Evolutionary conservation across 2,113 vertebrate genomes (phyloP).

Genomic region (Rhinichthys klamathensis): DNA sequence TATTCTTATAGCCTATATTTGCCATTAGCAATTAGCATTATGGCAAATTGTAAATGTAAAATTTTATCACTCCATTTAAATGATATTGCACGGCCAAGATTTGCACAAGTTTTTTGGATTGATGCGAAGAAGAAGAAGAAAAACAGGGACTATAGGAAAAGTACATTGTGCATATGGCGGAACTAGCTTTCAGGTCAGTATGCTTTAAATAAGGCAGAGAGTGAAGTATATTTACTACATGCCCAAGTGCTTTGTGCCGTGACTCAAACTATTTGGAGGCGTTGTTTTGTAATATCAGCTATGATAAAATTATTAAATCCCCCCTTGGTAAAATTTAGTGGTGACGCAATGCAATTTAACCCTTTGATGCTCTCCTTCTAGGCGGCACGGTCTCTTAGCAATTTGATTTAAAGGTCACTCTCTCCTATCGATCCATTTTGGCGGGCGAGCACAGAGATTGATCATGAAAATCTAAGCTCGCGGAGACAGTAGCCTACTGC

Average conservation of each 20-base stretch:
- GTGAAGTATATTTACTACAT: background rate
- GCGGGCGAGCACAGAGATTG: slow-evolving; percentile 76
- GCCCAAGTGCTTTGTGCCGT: slow-evolving; percentile 2
- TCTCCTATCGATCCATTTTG: slow-evolving; percentile 78
- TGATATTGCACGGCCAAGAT: background rate
- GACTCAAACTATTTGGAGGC: slow-evolving; percentile 16
- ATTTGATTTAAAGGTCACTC: slow-evolving; percentile 84
- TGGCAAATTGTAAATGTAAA: background rate
- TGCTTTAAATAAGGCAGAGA: background rate
- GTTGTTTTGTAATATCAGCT: slow-evolving; percentile 27
- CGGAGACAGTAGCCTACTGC: slow-evolving; percentile 68
- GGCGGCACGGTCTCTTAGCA: slow-evolving; percentile 74
- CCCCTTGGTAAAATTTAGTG: slow-evolving; percentile 26
- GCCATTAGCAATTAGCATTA: background rate
- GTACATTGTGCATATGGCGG: background rate
- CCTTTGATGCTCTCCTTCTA: slow-evolving; percentile 70
- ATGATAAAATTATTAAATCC: slow-evolving; percentile 23
- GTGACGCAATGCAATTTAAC: slow-evolving; percentile 69
- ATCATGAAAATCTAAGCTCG: slow-evolving; percentile 74
- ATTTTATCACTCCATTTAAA: background rate
- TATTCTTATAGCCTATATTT: background rate
- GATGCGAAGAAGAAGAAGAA: background rate
- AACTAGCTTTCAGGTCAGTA: background rate
- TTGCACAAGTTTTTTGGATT: background rate
- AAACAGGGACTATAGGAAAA: background rate